These are phyloP conservation scores for Ctenochaetus hawaiiensis DNA, from an alignment of 2,797 vertebrate genomes.

Conservation along the genomic window DNA sequence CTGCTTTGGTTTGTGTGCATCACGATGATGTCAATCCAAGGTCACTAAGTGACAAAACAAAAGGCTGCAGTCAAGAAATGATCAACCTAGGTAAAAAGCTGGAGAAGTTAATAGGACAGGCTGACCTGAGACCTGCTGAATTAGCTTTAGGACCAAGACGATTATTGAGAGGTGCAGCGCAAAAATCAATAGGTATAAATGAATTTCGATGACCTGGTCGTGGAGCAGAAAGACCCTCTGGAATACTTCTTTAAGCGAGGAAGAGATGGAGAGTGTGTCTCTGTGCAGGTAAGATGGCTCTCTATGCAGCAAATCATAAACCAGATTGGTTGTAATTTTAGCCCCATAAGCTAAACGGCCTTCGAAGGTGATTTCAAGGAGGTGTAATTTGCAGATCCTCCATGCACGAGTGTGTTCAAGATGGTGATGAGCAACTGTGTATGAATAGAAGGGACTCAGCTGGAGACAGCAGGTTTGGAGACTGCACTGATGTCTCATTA, in stretches of 20 bases:
- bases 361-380: neutral
- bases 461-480: constrained; percentile 16
- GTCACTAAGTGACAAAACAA: constrained; percentile 25
- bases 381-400: neutral
- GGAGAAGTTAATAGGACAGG: constrained; percentile 36
- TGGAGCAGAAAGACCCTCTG: constrained; percentile 21
- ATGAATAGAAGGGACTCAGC: neutral
- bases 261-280: neutral
- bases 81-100: constrained; percentile 29
- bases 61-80: constrained; percentile 28
- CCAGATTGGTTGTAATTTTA: neutral
- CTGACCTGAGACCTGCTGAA: constrained; percentile 58
- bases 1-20: constrained; percentile 26
- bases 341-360: neutral
- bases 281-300: neutral
- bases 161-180: constrained; percentile 29
- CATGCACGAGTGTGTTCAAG: neutral
- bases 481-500: constrained; percentile 5
- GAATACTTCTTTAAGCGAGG: constrained; percentile 6
- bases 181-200: constrained; percentile 58
- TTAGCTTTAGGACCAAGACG: constrained; percentile 43
- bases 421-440: neutral
- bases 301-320: constrained; percentile 5
- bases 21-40: constrained; percentile 31
- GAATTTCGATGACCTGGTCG: constrained; percentile 42